Evolutionary conservation across 2,888 invertebrate species (phyloP).

Genomic region (Shargacucullia verbasci): DNA sequence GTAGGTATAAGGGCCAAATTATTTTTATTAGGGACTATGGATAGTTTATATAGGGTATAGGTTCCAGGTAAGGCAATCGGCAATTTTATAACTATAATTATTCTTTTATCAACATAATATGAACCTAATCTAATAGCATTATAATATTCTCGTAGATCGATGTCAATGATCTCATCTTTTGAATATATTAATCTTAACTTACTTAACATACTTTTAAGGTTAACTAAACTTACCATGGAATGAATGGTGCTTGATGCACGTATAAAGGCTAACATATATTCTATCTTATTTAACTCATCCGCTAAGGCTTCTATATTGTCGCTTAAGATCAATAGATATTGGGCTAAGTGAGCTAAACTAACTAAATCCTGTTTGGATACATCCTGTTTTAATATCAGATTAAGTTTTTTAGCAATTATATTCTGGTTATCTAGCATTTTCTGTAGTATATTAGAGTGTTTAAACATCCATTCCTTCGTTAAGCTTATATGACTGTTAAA

Average conservation of each 20-base stretch:
- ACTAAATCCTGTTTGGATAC: constrained; percentile 1
- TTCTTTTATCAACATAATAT: constrained; percentile 1
- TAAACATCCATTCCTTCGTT: constrained; percentile 4
- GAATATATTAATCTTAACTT: constrained; percentile 20
- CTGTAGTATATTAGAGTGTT: constrained; percentile 7
- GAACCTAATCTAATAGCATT: constrained; percentile 13
- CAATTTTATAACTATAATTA: constrained; percentile 3
- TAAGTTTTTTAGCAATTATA: constrained; percentile 2
- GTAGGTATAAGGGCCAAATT: constrained; percentile 9
- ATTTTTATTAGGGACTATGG: constrained; percentile 15
- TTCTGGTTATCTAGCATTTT: constrained; percentile 11
- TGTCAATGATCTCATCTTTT: constrained; percentile 11
- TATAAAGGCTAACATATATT: constrained; percentile 38
- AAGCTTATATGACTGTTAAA: constrained; percentile 5
- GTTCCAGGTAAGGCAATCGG: constrained; percentile 9
- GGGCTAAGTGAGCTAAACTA: constrained; percentile 17
- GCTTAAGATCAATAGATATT: constrained; percentile 19
- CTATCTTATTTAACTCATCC: constrained; percentile 35
- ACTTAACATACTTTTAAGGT: constrained; percentile 24
- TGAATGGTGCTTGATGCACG: constrained; percentile 38
- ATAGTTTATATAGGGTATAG: constrained; percentile 21
- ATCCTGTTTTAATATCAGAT: background rate
- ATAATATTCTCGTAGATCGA: constrained; percentile 14
- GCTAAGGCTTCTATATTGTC: constrained; percentile 26
- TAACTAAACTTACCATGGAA: constrained; percentile 31